Conservation (phyloP, 1,140 invertebrate genomes). For the Plutomurus gul region DNA sequence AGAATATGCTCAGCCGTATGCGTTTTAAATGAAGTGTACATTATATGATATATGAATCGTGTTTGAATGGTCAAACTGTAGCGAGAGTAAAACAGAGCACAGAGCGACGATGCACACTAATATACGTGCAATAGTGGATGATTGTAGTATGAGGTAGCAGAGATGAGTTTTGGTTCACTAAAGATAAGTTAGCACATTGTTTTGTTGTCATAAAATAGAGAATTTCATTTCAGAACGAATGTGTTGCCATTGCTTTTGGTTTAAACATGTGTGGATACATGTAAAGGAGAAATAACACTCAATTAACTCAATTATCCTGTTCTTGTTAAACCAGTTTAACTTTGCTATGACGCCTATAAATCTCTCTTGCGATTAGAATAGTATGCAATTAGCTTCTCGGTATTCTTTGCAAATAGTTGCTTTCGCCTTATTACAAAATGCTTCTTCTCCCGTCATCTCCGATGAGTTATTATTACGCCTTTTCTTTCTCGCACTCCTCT, state of each 20-base stretch:
- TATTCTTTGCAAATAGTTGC: conserved; percentile 42
- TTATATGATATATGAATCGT: background rate
- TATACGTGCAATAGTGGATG: background rate
- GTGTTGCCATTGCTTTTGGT: background rate
- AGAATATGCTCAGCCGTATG: background rate
- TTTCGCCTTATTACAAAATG: conserved; percentile 6
- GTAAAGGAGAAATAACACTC: conserved; percentile 44
- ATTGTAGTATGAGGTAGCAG: background rate
- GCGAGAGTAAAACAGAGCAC: background rate
- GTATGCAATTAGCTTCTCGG: conserved; percentile 48
- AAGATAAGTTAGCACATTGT: conserved; percentile 21
- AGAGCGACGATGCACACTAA: no score
- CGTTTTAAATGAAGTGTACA: background rate
- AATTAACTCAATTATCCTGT: conserved; percentile 51
- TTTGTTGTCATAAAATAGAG: background rate
- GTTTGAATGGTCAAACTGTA: background rate
- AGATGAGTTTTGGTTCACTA: no score
- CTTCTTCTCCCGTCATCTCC: conserved; percentile 3
- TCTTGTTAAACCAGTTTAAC: conserved; percentile 49
- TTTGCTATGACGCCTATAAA: conserved; percentile 44
- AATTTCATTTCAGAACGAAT: background rate
- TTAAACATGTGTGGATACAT: background rate
- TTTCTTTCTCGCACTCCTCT: background rate
- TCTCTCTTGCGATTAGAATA: conserved; percentile 47
- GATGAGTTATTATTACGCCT: conserved; percentile 26